Evolutionary conservation across 2,797 vertebrate genomes (phyloP).

Genomic region (Serranus cabrilla): DNA sequence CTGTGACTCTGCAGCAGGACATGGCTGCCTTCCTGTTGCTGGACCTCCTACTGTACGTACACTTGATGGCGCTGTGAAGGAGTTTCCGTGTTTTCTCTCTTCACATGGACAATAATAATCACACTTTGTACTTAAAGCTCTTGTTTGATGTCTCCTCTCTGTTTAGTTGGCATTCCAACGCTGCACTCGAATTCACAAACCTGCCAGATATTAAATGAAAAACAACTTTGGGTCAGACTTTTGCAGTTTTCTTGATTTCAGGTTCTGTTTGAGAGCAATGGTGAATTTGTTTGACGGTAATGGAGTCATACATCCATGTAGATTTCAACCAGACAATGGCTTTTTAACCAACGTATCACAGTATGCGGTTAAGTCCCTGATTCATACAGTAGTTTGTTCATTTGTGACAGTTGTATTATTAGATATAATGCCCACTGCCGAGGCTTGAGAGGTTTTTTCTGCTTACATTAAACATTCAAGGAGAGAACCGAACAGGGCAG

Average conservation of each 20-base stretch:
- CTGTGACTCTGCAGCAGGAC: conserved; percentile 37
- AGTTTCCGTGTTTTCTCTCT: conserved; percentile 27
- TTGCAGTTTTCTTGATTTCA: conserved; percentile 34
- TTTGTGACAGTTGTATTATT: conserved; percentile 5
- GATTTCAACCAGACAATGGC: neutral
- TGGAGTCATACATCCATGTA: neutral
- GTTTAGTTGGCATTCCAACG: conserved; percentile 65
- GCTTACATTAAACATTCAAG: neutral
- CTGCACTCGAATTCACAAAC: conserved; percentile 40
- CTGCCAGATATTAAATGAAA: conserved; percentile 69
- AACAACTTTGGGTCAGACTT: conserved; percentile 46
- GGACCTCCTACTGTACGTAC: conserved; percentile 33
- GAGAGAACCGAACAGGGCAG: neutral
- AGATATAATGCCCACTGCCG: neutral
- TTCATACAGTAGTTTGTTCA: conserved; percentile 3
- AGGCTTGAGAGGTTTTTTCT: neutral
- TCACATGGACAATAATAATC: conserved; percentile 38
- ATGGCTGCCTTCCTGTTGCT: conserved; percentile 2
- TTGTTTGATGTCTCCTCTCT: conserved; percentile 53
- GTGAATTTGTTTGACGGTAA: conserved; percentile 4
- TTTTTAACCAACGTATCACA: conserved; percentile 3
- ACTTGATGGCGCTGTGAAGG: conserved; percentile 22
- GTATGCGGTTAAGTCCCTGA: neutral
- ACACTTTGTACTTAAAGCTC: conserved; percentile 45
- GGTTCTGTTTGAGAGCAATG: neutral